phyloP scores from a whole-genome alignment of 64 coral and sea anemone genomes.

The Pachyseris speciosa region DNA sequence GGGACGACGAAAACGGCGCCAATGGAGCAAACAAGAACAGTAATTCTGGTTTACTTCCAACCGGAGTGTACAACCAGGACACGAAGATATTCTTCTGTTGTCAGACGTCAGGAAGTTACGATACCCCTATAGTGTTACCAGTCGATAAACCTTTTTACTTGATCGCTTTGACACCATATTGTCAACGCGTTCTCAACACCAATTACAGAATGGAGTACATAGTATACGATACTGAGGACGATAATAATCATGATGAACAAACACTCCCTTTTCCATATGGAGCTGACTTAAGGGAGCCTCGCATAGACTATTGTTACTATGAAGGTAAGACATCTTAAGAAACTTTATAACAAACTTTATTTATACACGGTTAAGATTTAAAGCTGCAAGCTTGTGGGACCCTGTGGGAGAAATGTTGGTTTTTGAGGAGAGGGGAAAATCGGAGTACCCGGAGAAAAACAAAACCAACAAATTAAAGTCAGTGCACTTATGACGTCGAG shows the following conservation, averaged over 20 bases:
- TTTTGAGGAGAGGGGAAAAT: too few species aligned
- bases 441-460: too few species aligned
- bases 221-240: conserved; percentile 25
- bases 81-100: conserved; percentile 77
- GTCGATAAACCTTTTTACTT: conserved; percentile 59
- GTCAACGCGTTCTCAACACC: conserved; percentile 58
- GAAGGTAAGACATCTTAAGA: not conserved
- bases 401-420: too few species aligned
- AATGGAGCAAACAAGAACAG: conserved; percentile 72
- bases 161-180: conserved; percentile 52
- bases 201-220: conserved; percentile 63
- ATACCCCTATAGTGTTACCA: conserved; percentile 56
- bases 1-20: conserved; percentile 51
- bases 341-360: too few species aligned
- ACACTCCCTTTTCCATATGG: not conserved
- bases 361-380: too few species aligned
- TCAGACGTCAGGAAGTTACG: not conserved
- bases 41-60: conserved; percentile 67
- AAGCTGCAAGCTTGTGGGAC: too few species aligned
- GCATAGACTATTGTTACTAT: conserved; percentile 74
- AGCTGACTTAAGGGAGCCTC: not conserved
- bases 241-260: not conserved
- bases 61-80: conserved; percentile 69
- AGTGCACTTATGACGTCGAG: too few species aligned
- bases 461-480: too few species aligned